A percentile compares a stretch with the other conserved stretches of the same genome.
Conservation (phyloP, 2,888 invertebrate species). For the Cotesia congregata region DNA sequence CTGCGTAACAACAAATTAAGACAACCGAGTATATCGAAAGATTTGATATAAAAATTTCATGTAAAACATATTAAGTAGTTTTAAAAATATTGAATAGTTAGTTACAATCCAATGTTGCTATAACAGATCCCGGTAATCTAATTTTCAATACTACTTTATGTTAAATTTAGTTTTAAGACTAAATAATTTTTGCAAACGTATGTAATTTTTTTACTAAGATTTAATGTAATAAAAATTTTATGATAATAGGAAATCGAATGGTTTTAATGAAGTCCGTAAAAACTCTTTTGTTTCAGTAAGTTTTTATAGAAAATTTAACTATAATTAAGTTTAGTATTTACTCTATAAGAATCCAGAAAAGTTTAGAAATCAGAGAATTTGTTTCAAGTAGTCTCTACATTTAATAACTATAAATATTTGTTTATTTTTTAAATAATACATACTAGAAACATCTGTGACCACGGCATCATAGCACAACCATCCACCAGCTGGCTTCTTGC, state of each 20-base stretch:
- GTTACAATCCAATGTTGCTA: neutral
- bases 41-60: neutral
- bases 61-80: neutral
- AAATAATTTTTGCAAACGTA: no score
- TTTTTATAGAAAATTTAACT: no score
- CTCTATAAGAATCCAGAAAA: neutral
- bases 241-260: no score
- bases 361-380: neutral
- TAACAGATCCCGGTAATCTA: neutral
- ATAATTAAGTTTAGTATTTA: neutral
- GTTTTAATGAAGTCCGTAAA: no score
- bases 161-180: neutral
- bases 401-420: neutral
- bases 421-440: neutral
- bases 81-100: no score
- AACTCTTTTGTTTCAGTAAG: no score
- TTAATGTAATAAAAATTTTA: no score
- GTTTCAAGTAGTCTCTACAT: neutral
- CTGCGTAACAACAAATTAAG: neutral
- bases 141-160: neutral
- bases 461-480: neutral
- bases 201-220: no score
- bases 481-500: neutral
- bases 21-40: neutral
- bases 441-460: neutral